Conservation (phyloP, 2,797 vertebrate genomes). For the Eulemur mongoz region DNA sequence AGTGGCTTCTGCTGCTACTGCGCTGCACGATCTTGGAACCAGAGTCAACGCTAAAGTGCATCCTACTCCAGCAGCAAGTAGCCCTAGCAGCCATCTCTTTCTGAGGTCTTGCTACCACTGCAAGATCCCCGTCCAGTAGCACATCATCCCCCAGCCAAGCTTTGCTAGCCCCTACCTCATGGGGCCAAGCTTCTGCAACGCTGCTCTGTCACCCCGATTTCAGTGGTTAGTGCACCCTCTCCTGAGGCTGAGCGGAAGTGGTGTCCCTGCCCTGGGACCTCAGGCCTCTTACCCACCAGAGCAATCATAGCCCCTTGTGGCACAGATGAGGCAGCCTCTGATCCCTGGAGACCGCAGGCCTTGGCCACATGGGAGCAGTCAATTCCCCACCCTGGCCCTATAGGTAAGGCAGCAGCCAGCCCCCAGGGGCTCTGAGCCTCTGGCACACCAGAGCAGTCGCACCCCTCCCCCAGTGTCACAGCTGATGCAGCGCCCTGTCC, state of each 20-base stretch:
- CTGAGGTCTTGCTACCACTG: not conserved
- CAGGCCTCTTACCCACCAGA: not conserved
- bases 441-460: not conserved
- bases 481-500: not conserved
- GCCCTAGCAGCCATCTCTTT: no score
- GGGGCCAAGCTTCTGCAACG: no score
- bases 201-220: not conserved
- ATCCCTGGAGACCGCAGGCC: not conserved
- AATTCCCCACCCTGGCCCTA: not conserved
- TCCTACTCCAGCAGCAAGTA: no score
- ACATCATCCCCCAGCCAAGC: not conserved
- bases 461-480: not conserved
- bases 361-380: not conserved
- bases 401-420: not conserved
- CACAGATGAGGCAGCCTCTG: not conserved
- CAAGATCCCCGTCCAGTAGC: not conserved
- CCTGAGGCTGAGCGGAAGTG: not conserved
- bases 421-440: not conserved
- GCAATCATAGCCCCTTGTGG: not conserved
- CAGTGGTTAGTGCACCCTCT: not conserved
- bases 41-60: not conserved
- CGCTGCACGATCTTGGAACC: not conserved
- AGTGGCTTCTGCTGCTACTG: not conserved
- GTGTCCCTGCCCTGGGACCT: not conserved
- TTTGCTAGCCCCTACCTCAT: accelerated